A percentile compares a stretch with the other conserved stretches of the same genome.
Conservation (phyloP, 2,113 vertebrate genomes). For the Alethe castanea region DNA sequence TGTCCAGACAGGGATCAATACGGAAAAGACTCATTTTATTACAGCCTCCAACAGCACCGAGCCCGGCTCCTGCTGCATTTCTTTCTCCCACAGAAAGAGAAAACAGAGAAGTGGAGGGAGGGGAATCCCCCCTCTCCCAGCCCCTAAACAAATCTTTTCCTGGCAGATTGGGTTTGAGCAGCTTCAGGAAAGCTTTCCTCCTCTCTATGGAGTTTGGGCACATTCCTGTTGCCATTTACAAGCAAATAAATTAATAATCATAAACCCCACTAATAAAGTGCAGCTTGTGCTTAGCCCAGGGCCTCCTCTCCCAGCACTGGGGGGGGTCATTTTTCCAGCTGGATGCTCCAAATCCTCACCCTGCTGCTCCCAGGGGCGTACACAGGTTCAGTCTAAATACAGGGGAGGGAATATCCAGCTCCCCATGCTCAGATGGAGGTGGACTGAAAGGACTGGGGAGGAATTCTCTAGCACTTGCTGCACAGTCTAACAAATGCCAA, state of each 20-base stretch:
- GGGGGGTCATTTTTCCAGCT: fast-evolving
- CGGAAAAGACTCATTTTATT: not conserved
- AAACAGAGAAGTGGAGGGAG: not conserved
- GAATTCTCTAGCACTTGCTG: not conserved
- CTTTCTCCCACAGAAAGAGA: not conserved
- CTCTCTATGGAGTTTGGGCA: not conserved
- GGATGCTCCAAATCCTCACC: not conserved
- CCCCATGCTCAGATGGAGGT: fast-evolving
- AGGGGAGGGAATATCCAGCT: not conserved
- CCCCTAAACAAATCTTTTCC: not conserved
- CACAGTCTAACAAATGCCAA: not conserved
- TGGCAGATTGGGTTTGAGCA: fast-evolving
- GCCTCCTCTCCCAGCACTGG: not conserved
- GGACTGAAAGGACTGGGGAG: fast-evolving
- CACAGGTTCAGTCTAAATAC: fast-evolving
- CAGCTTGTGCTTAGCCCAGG: not conserved
- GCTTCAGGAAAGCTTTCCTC: not conserved
- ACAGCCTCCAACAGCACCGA: not conserved
- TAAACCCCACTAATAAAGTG: not conserved
- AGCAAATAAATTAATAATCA: not conserved
- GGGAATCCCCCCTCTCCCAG: not conserved
- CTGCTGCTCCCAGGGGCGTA: not conserved
- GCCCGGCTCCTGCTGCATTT: not conserved
- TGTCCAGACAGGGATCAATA: conserved; percentile 51
- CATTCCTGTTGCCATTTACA: not conserved